Conservation (phyloP, 2,113 vertebrate genomes). For the Oncorhynchus clarkii region DNA sequence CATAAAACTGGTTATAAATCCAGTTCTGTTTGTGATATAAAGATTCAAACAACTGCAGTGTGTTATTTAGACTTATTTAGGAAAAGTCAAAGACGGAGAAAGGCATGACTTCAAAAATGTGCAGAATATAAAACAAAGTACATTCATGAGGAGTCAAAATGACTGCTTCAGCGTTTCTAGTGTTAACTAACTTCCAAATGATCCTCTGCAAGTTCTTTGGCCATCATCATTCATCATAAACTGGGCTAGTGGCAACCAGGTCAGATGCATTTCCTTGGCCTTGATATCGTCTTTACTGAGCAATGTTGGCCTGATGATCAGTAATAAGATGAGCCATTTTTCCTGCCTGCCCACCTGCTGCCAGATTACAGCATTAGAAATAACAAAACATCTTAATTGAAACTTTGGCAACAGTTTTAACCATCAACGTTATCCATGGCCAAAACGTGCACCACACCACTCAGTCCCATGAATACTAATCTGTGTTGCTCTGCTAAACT, state of each 20-base stretch:
- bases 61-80: no score
- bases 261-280: conserved; percentile 44
- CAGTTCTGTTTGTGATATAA: no score
- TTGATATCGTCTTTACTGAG: conserved; percentile 41
- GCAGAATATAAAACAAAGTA: no score
- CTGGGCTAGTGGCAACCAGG: conserved; percentile 49
- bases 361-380: background rate
- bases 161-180: background rate
- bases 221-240: conserved; percentile 61
- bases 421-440: conserved; percentile 34
- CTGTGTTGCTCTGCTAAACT: conserved; percentile 44
- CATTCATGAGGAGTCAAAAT: background rate
- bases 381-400: conserved; percentile 32
- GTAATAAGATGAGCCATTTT: conserved; percentile 23
- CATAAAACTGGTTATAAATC: no score
- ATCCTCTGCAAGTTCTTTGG: conserved; percentile 44
- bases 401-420: conserved; percentile 34
- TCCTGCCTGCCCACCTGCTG: conserved; percentile 44
- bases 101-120: no score
- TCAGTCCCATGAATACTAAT: conserved; percentile 39
- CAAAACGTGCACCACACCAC: conserved; percentile 25
- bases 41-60: no score
- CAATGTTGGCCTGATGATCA: conserved; percentile 28
- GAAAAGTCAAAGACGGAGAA: no score
- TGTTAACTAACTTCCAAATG: background rate